These are phyloP conservation scores for Thalassarche chlororhynchos DNA, from an alignment of 2,113 vertebrate genomes.

Conservation along the genomic window DNA sequence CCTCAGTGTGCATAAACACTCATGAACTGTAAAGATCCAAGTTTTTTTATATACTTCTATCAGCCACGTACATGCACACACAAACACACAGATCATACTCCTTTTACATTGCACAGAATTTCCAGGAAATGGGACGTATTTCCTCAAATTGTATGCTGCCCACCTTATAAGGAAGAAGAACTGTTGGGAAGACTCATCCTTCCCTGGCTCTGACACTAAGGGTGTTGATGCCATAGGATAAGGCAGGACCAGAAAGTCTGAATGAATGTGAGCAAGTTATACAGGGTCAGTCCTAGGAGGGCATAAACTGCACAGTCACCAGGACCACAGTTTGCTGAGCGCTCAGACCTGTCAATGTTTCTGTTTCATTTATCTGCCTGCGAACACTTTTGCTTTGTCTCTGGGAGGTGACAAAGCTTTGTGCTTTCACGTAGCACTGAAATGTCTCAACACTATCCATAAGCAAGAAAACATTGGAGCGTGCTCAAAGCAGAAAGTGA, in stretches of 20 bases:
- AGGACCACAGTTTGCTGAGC: not conserved
- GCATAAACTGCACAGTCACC: not conserved
- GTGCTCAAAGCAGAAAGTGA: not conserved
- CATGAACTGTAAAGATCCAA: not conserved
- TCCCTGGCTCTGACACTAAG: not conserved
- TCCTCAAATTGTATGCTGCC: not conserved
- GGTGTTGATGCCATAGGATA: not conserved
- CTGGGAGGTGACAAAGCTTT: not conserved
- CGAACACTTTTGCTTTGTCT: not conserved
- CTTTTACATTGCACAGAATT: not conserved
- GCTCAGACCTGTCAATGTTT: fast-evolving
- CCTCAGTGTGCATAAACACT: fast-evolving
- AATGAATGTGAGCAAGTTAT: not conserved
- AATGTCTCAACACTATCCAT: not conserved
- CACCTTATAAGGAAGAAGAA: not conserved
- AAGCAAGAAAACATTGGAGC: not conserved
- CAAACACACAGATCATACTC: not conserved
- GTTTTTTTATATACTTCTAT: not conserved
- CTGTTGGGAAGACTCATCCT: not conserved
- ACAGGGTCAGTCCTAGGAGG: not conserved
- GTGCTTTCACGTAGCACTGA: not conserved
- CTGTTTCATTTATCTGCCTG: not conserved
- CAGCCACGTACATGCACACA: fast-evolving
- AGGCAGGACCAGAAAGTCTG: not conserved
- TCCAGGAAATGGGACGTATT: not conserved